Evolutionary conservation across 2,113 vertebrate genomes (phyloP).

Genomic region (chimpanzee (Pan troglodytes)): NHGRI_mPanTro3-v2.1_pri NC_072401.2:114521501-114522000

Average conservation of each 20-base stretch:
- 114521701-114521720: not conserved
- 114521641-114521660: not conserved
- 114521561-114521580: not conserved
- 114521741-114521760: not conserved
- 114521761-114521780: not conserved
- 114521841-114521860: not conserved
- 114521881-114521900: not conserved
- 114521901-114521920: not conserved
- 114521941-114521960: not conserved
- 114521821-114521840: not conserved
- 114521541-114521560: not conserved
- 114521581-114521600: not conserved
- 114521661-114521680: accelerated
- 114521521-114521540: not conserved
- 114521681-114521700: not conserved
- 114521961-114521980: not conserved
- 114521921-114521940: not conserved
- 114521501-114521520: not conserved
- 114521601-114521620: not conserved
- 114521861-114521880: not conserved
- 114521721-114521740: not conserved
- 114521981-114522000: not conserved
- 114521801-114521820: not conserved
- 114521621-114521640: not conserved
- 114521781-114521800: not conserved